Base-by-base conservation (phyloP, 2,113 vertebrate genomes). In the Istiophorus platypterus region DNA sequence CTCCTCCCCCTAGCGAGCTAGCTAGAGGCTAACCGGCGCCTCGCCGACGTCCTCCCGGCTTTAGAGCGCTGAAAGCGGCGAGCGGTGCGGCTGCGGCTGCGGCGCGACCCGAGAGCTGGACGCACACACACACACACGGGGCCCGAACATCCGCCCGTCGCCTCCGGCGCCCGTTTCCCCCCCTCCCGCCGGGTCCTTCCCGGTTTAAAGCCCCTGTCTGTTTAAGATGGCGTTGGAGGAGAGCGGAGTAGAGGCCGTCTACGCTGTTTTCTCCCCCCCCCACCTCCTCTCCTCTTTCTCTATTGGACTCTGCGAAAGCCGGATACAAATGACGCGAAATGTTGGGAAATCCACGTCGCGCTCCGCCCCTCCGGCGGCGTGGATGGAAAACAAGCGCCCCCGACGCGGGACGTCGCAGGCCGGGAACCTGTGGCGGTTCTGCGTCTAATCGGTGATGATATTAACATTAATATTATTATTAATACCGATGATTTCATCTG, bases 191-290 rank as follows among this genome's bases (percentile, higher is more conserved):
- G n/a, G n/a, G n/a, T n/a, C n/a, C n/a, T n/a, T 62, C 62, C 63
- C 76, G 27, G 89, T 92, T 94, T 94, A 88, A 94, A 93, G 57
- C 75, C 88, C 88, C 84, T 72, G 22, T 84, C 45, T 76, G 47
- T 80, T 75, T 90, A 96, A 96, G 91, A 96, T 96, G 95, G 95
- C 94, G 94, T 87, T 84, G 26, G 14, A 17, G 69, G 72, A 62
- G 67, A 76, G 52, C 68, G 20, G 45, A 54, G 64, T 65, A 73
- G 76, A 71, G 68, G 57, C 79, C 78, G 75, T 80, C 67, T 59
- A 7, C 65, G 13, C 17, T 41, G 45, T 47, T 41, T 68, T 77
- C 84, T 59, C n/a, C n/a, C n/a, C n/a, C n/a, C n/a, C n/a, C n/a
- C n/a, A n/a, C n/a, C n/a, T n/a, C n/a, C n/a, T 37, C 65, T 73